These are phyloP conservation scores for Asbolus verrucosus DNA, from an alignment of 1,140 invertebrate species.

Conservation along the genomic window DNA sequence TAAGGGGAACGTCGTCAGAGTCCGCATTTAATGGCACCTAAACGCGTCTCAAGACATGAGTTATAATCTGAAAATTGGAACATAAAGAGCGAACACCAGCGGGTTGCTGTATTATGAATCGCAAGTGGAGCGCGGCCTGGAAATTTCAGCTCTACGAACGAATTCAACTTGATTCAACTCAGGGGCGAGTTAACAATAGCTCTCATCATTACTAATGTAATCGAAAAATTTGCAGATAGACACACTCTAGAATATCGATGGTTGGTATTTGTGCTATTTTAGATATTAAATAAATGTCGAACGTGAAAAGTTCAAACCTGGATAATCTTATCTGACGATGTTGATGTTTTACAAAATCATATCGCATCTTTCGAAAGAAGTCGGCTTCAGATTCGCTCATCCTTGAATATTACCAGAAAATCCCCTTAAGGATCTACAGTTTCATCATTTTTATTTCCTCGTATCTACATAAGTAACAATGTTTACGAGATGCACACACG, in stretches of 20 bases:
- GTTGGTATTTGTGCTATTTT: not conserved
- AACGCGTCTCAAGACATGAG: constrained; percentile 43
- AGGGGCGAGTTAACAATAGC: not conserved
- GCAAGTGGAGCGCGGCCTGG: constrained; percentile 1
- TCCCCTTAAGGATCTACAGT: not conserved
- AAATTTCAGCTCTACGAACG: not conserved
- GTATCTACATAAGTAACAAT: not conserved
- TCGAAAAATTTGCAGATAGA: constrained; percentile 1
- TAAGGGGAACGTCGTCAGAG: constrained; percentile 27
- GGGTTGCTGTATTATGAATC: constrained; percentile 29
- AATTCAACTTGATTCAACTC: not conserved
- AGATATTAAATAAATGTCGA: too few species aligned
- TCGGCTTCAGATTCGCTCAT: not conserved
- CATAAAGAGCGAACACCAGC: constrained; percentile 32
- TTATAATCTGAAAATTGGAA: constrained; percentile 46
- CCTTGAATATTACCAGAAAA: not conserved
- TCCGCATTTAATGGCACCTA: constrained; percentile 34
- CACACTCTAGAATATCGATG: not conserved
- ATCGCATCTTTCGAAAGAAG: not conserved
- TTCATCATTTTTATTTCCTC: not conserved
- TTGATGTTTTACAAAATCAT: not conserved
- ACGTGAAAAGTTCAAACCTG: not conserved
- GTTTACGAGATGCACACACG: too few species aligned
- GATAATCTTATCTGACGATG: not conserved
- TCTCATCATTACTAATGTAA: not conserved